phyloP scores from a whole-genome alignment of 2,797 vertebrate species.

The Zalophus californianus region DNA sequence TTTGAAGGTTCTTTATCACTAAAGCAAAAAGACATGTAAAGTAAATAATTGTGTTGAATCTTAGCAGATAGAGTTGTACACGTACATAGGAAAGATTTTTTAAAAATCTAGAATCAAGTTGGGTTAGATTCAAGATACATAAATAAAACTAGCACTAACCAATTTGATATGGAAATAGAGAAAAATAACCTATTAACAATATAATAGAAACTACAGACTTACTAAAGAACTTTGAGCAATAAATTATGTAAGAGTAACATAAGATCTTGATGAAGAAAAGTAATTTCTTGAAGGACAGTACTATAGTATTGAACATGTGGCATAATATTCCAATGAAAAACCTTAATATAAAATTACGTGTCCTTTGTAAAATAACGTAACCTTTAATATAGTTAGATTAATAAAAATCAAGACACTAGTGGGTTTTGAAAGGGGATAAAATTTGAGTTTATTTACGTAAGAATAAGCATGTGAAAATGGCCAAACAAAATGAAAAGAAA shows the following conservation, averaged over 20 bases:
- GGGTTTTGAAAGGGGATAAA: not conserved
- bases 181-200: not conserved
- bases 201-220: not conserved
- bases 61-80: constrained; percentile 1
- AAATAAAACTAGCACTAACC: not conserved
- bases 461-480: not conserved
- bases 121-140: not conserved
- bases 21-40: not conserved
- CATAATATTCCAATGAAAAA: not conserved
- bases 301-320: not conserved
- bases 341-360: not conserved
- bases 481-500: not conserved
- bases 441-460: constrained; percentile 25
- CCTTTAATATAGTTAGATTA: not conserved
- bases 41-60: not conserved
- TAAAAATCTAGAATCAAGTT: not conserved
- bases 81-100: not conserved
- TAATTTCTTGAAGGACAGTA: not conserved
- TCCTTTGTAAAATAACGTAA: constrained; percentile 19
- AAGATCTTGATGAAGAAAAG: not conserved
- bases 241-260: not conserved
- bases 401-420: not conserved
- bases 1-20: not conserved
- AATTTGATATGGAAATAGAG: not conserved
- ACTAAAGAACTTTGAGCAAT: not conserved